Percentiles rank a stretch among this genome's conserved stretches.
These are phyloP conservation scores for Ridgeia piscesae DNA, from an alignment of 1,140 invertebrate genomes.

Conservation along the genomic window DNA sequence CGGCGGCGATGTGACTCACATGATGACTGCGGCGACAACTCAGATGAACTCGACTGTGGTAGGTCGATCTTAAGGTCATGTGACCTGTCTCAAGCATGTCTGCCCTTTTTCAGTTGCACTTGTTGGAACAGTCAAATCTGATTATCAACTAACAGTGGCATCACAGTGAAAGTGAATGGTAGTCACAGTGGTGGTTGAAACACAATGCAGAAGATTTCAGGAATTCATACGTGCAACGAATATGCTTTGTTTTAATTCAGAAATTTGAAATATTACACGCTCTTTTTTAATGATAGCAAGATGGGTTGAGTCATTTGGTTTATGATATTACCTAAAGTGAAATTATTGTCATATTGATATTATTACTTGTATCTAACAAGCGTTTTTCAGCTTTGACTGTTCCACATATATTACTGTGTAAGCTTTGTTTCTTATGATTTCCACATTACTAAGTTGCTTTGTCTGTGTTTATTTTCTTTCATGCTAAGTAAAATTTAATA, in stretches of 20 bases:
- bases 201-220: no score
- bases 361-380: neutral
- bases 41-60: constrained; percentile 77
- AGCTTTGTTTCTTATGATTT: neutral
- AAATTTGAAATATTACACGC: neutral
- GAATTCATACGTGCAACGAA: neutral
- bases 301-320: neutral
- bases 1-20: constrained; percentile 70
- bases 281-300: neutral
- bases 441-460: no score
- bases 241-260: neutral
- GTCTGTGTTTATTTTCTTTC: no score
- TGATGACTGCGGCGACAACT: constrained; percentile 81
- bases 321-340: neutral
- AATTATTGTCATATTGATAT: neutral
- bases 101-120: neutral
- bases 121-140: neutral
- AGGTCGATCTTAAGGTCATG: neutral
- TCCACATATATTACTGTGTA: neutral
- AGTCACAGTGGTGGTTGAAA: neutral
- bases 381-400: neutral
- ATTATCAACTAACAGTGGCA: neutral
- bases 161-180: neutral
- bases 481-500: neutral
- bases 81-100: neutral